Evolutionary conservation across 2,113 vertebrate species (phyloP).

Genomic region (Plecotus auritus): DNA sequence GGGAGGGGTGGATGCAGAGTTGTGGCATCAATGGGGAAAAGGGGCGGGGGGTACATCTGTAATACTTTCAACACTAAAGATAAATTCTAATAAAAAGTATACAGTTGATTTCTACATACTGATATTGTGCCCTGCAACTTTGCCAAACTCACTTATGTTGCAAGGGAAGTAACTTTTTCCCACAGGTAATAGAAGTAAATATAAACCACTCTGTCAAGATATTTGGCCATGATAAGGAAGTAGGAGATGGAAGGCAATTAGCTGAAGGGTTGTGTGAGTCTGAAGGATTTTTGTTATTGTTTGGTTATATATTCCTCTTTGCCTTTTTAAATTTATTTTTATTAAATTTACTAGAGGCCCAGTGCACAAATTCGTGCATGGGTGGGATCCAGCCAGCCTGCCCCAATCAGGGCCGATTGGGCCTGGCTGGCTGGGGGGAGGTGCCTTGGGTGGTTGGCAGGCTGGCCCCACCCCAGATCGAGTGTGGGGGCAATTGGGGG

Average conservation of each 20-base stretch:
- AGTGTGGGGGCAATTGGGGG: too few relatives aligned
- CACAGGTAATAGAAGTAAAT: neutral
- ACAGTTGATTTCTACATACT: conserved; percentile 3
- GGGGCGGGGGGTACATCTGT: too few relatives aligned
- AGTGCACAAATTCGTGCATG: too few relatives aligned
- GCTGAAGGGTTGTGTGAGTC: neutral
- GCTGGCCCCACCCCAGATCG: too few relatives aligned
- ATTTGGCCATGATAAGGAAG: neutral
- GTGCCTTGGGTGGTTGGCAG: too few relatives aligned
- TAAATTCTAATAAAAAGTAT: neutral
- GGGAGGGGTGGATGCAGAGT: too few relatives aligned
- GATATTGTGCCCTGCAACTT: neutral
- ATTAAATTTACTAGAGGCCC: too few relatives aligned
- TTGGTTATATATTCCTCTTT: neutral
- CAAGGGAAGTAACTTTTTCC: neutral
- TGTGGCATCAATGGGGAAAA: too few relatives aligned
- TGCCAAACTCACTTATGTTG: conserved; percentile 20
- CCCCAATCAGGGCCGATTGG: too few relatives aligned
- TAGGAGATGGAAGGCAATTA: neutral
- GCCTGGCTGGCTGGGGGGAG: too few relatives aligned
- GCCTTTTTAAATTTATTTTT: neutral
- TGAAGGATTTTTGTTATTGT: neutral
- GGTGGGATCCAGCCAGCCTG: too few relatives aligned
- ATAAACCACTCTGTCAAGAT: neutral
- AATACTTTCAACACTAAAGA: too few relatives aligned